Evolutionary conservation across 2,888 invertebrate species (phyloP).

Genomic region (Scaptomyza tumidula): DNA sequence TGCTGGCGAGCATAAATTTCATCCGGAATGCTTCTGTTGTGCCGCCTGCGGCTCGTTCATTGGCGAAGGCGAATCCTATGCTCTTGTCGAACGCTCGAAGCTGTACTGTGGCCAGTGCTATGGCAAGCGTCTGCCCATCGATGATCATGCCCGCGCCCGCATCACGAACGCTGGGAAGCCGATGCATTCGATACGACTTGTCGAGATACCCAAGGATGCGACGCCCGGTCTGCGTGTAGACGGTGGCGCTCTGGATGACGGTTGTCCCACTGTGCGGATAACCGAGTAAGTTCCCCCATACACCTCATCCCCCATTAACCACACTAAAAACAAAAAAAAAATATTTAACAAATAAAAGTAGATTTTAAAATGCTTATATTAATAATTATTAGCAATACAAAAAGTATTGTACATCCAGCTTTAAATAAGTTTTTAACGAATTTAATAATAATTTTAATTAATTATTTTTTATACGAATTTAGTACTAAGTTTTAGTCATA

Average conservation of each 20-base stretch:
- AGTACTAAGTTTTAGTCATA: not conserved
- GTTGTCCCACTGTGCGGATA: conserved; percentile 88
- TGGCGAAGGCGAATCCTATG: conserved; percentile 96
- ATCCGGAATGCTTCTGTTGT: conserved; percentile 98
- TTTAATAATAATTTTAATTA: not conserved
- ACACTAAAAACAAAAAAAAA: not conserved
- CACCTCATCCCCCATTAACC: not conserved
- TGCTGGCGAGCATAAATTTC: conserved; percentile 97
- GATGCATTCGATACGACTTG: conserved; percentile 93
- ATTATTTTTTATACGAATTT: not conserved
- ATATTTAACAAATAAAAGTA: too few relatives aligned
- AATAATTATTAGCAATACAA: not conserved
- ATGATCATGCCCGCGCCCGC: conserved; percentile 44
- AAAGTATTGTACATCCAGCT: not conserved
- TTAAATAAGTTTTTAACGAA: not conserved
- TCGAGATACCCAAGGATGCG: conserved; percentile 89
- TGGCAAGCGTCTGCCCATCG: conserved; percentile 80
- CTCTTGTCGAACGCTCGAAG: conserved; percentile 94
- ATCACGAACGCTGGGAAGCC: conserved; percentile 84
- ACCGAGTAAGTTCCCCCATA: conserved; percentile 86
- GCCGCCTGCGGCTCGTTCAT: conserved; percentile 92
- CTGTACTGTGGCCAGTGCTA: conserved; percentile 94
- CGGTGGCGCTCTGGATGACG: conserved; percentile 73
- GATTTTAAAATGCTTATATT: not conserved
- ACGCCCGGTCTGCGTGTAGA: conserved; percentile 87